Base-by-base conservation (phyloP, 2,113 vertebrate genomes). In the Neotoma lepida region DNA sequence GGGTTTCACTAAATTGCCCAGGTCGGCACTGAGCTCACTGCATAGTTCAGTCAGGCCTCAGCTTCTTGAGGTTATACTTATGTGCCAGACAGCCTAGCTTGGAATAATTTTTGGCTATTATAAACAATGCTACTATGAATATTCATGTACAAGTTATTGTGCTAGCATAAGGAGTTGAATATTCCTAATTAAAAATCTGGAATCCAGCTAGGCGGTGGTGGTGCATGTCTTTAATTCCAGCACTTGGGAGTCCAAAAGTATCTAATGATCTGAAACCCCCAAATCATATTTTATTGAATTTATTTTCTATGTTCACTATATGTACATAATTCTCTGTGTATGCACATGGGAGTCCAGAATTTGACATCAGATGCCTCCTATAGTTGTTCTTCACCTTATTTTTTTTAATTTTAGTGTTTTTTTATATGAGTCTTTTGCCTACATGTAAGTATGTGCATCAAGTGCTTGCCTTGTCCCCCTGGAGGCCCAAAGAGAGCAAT, bases 51-150 rank as follows among this genome's bases (percentile, higher is more conserved):
- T 58, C n/a, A 82, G 24, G 14, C n/a, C 24, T 82, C n/a, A 82
- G 56, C 56, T 41, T 82, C 24, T 5, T 28, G n/a, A 84, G 56
- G n/a, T 63, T 61, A 44, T 84, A 63, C 22, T 26, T 61, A 41
- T 41, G 56, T 30, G 49, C 9, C 49, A 82, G 80, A n/a, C 54
- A 82, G 13, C 51, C 35, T 82, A 61, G n/a, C 24, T 20, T 44
- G 56, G 28, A 44, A 63, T 64, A 10, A 85, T 70, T 95, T 95
- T 93, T 86, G 9, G 39, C 66, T 94, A 28, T 94, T 92, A 81
- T 85, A 22, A 94, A 58, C 88, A 92, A 68, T 92, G 71, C 24
- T 92, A 30, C 58, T 94, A 0, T 82, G 46, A 91, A 71, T 28
- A 93, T 88, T 86, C 44, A 56, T 71, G 7, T 90, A 81, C 18